A percentile compares a stretch with the other conserved stretches of the same genome.
These are phyloP conservation scores for Xestoiulus laeticollis DNA, from an alignment of 2,888 invertebrate species.

Conservation along the genomic window DNA sequence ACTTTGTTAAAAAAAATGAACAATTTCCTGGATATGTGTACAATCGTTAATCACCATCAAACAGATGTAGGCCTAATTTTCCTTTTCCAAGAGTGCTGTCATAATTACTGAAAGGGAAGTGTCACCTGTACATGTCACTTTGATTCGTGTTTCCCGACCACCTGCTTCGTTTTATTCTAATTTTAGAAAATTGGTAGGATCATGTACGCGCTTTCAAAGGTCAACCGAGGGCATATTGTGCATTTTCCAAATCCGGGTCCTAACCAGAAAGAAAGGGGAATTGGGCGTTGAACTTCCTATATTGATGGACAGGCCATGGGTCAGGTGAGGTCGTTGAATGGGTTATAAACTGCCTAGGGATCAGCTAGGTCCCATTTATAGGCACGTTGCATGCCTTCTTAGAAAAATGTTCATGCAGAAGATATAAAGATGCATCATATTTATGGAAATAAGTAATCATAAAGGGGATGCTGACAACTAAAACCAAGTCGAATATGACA, in stretches of 20 bases:
- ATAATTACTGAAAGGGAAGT: background rate
- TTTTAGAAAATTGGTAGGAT: background rate
- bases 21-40: background rate
- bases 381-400: background rate
- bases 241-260: background rate
- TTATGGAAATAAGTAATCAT: too few species aligned
- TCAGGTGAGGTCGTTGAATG: slow-evolving; percentile 14
- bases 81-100: background rate
- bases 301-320: slow-evolving; percentile 6
- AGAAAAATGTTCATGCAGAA: background rate
- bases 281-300: slow-evolving; percentile 34
- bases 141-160: background rate
- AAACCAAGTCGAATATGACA: too few species aligned
- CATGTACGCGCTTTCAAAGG: background rate
- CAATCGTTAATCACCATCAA: slow-evolving; percentile 1
- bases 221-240: background rate
- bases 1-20: background rate
- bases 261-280: background rate
- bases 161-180: background rate
- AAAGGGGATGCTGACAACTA: too few species aligned
- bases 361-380: background rate
- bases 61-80: background rate
- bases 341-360: slow-evolving; percentile 14
- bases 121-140: background rate
- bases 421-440: too few species aligned